Conservation (phyloP, 1,140 invertebrate genomes). For the Littorina saxatilis region DNA sequence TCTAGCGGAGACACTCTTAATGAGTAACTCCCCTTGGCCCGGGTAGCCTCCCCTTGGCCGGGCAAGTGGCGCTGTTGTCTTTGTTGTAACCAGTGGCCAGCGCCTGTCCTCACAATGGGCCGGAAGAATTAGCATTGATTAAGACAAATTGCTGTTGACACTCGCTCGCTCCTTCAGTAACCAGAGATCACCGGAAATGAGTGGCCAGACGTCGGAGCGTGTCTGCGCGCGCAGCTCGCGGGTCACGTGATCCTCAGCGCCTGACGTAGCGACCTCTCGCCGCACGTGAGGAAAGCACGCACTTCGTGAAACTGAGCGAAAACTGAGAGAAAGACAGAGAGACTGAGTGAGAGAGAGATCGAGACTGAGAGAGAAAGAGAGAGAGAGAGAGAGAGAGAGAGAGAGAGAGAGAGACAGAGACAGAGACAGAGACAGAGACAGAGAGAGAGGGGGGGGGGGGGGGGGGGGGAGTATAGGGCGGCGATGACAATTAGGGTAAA, state of each 20-base stretch:
- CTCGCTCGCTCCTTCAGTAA: constrained; percentile 40
- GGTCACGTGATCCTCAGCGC: constrained; percentile 12
- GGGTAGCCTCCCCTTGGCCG: not conserved
- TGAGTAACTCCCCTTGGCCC: constrained; percentile 15
- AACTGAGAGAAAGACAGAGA: too few species aligned
- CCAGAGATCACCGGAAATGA: constrained; percentile 49
- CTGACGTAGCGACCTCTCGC: constrained; percentile 23
- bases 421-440: too few species aligned
- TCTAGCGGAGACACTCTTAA: not conserved
- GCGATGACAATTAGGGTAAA: constrained; percentile 38
- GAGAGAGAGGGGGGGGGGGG: too few species aligned
- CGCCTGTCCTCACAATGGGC: constrained; percentile 26
- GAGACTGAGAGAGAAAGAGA: too few species aligned
- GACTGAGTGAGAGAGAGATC: too few species aligned
- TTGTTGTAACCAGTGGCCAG: constrained; percentile 45
- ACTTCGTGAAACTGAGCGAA: too few species aligned
- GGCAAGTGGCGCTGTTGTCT: not conserved
- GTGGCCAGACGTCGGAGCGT: constrained; percentile 39
- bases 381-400: too few species aligned
- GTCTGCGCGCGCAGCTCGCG: constrained; percentile 13
- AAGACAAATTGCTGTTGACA: constrained; percentile 57
- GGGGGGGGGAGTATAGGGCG: constrained; percentile 4
- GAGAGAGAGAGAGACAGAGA: too few species aligned
- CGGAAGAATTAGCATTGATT: constrained; percentile 57
- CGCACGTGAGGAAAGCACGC: constrained; percentile 37